Evolutionary conservation across 2,888 invertebrate species (phyloP).

Genomic region (Netelia virgata): DNA sequence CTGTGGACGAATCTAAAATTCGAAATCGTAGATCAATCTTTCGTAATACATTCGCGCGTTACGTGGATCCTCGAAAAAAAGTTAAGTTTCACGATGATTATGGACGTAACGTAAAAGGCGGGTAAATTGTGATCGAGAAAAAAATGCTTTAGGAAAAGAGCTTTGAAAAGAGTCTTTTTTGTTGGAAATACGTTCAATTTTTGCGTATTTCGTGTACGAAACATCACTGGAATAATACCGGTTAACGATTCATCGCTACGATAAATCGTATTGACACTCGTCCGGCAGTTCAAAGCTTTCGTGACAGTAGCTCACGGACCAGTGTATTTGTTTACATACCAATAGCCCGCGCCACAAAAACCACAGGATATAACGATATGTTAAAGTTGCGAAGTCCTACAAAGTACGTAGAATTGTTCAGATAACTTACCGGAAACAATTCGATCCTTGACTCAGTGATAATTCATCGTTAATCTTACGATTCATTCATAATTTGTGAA

Average conservation of each 20-base stretch:
- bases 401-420: constrained; percentile 49
- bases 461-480: constrained; percentile 78
- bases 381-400: not conserved
- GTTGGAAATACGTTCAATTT: not conserved
- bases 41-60: not conserved
- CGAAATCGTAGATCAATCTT: not conserved
- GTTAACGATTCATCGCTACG: not conserved
- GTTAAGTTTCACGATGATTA: constrained; percentile 8
- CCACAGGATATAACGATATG: constrained; percentile 44
- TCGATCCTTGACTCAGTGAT: constrained; percentile 71
- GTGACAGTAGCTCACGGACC: constrained; percentile 71
- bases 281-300: constrained; percentile 68
- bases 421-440: constrained; percentile 77
- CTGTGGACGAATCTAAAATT: constrained; percentile 49
- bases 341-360: constrained; percentile 73
- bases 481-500: constrained; percentile 85
- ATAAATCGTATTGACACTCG: constrained; percentile 19
- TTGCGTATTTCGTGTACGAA: not conserved
- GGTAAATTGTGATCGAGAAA: constrained; percentile 48
- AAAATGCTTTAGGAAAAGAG: constrained; percentile 29
- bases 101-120: constrained; percentile 49
- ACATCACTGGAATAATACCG: not conserved
- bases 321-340: constrained; percentile 82
- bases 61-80: constrained; percentile 24
- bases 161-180: constrained; percentile 18